Conservation (phyloP, 1,140 invertebrate genomes). For the Pemphigus obesinymphae region DNA sequence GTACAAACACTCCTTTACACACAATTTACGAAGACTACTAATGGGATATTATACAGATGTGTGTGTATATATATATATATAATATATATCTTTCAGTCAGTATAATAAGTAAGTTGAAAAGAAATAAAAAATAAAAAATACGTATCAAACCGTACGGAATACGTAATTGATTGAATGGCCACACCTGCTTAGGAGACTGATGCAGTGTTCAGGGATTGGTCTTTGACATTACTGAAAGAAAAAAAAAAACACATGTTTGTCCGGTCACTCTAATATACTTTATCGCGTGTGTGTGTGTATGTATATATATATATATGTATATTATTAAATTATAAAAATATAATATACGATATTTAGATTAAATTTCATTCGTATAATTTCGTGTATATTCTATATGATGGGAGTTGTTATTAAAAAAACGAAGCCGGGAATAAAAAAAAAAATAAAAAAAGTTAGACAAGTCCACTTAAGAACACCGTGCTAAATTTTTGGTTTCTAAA, state of each 20-base stretch:
- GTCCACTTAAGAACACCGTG: too few species aligned
- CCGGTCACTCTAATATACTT: background rate
- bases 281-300: too few species aligned
- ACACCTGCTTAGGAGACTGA: constrained; percentile 9
- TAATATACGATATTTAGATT: too few species aligned
- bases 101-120: background rate
- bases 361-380: too few species aligned
- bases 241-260: constrained; percentile 11
- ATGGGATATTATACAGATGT: too few species aligned
- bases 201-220: constrained; percentile 22
- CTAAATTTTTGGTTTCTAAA: too few species aligned
- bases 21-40: constrained; percentile 3
- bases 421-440: too few species aligned
- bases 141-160: background rate
- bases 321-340: too few species aligned
- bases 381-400: too few species aligned
- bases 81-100: background rate
- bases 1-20: constrained; percentile 18
- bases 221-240: constrained; percentile 14
- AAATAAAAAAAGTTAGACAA: too few species aligned
- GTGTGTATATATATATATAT: background rate
- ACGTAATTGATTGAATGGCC: constrained; percentile 35
- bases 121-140: background rate
- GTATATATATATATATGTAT: too few species aligned
- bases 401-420: too few species aligned